phyloP scores from a whole-genome alignment of 1,140 invertebrate genomes.

The Ceratitis capitata region DNA sequence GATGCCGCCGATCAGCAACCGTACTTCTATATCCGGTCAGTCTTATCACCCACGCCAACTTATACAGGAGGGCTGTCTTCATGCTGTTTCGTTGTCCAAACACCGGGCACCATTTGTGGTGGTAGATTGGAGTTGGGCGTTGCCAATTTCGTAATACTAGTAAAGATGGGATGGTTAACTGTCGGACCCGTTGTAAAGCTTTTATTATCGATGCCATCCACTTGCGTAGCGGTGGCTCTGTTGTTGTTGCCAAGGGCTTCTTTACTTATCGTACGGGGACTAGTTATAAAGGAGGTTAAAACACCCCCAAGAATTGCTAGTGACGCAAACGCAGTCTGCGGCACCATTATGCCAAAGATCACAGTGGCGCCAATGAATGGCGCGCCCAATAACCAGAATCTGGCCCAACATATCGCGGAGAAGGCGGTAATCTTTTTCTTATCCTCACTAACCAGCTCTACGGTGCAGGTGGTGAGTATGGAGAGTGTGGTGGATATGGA shows the following conservation, averaged over 20 bases:
- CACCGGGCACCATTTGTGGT: constrained; percentile 61
- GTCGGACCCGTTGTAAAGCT: constrained; percentile 49
- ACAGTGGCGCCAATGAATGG: constrained; percentile 61
- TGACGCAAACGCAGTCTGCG: constrained; percentile 59
- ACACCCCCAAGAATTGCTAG: constrained; percentile 59
- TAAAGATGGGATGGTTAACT: constrained; percentile 48
- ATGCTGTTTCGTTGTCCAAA: constrained; percentile 61
- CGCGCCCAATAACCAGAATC: constrained; percentile 62
- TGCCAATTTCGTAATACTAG: constrained; percentile 54
- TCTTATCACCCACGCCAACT: neutral
- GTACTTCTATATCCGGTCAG: neutral
- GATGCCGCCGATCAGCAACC: neutral
- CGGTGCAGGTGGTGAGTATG: constrained; percentile 63
- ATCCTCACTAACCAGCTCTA: constrained; percentile 58
- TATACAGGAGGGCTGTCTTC: constrained; percentile 47
- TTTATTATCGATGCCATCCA: constrained; percentile 58
- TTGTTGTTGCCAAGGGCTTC: constrained; percentile 52
- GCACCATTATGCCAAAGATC: constrained; percentile 59
- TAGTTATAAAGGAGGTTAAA: constrained; percentile 56
- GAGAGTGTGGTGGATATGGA: constrained; percentile 61
- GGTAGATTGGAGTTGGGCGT: constrained; percentile 62
- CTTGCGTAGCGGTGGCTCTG: constrained; percentile 54
- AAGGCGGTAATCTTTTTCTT: constrained; percentile 60
- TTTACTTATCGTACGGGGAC: constrained; percentile 60
- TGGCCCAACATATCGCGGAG: constrained; percentile 63